Percentiles rank a stretch among this genome's conserved stretches.
phyloP scores from a whole-genome alignment of 2,113 vertebrate species.

The Engraulis encrasicolus region DNA sequence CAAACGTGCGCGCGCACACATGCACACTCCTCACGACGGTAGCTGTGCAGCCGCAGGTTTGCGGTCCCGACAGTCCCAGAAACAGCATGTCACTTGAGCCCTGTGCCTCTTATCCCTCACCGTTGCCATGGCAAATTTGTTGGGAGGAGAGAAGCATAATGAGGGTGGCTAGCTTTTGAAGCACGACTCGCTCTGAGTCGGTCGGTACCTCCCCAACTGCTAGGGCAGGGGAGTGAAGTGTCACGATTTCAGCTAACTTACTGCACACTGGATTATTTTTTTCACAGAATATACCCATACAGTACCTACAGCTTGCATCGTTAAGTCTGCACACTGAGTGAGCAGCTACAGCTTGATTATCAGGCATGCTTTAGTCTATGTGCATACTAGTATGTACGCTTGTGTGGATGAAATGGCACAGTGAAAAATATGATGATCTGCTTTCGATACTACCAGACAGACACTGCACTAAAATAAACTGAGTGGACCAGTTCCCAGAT shows the following conservation, averaged over 20 bases:
- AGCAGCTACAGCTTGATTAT: not conserved
- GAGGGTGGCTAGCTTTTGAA: constrained; percentile 36
- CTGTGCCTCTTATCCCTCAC: constrained; percentile 35
- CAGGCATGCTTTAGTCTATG: not conserved
- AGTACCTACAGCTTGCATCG: too few relatives aligned
- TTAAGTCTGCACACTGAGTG: not conserved
- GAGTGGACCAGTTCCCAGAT: too few relatives aligned
- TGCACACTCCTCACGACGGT: not conserved
- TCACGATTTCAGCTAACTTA: constrained; percentile 6
- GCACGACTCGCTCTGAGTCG: too few relatives aligned
- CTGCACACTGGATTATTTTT: not conserved
- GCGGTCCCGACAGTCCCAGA: constrained; percentile 26
- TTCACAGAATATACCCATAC: too few relatives aligned
- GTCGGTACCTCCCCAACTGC: constrained; percentile 25
- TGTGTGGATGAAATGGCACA: not conserved
- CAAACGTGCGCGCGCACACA: too few relatives aligned
- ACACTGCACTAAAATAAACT: too few relatives aligned
- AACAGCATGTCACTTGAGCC: constrained; percentile 35
- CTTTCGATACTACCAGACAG: too few relatives aligned
- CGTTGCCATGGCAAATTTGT: constrained; percentile 56
- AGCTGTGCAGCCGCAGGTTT: constrained; percentile 8
- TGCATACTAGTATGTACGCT: not conserved
- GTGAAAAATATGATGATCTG: not conserved
- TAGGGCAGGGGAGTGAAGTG: not conserved
- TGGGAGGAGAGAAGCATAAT: constrained; percentile 43